Base-by-base conservation (phyloP, 1,140 invertebrate genomes). In the Vollenhovia emeryi region DNA sequence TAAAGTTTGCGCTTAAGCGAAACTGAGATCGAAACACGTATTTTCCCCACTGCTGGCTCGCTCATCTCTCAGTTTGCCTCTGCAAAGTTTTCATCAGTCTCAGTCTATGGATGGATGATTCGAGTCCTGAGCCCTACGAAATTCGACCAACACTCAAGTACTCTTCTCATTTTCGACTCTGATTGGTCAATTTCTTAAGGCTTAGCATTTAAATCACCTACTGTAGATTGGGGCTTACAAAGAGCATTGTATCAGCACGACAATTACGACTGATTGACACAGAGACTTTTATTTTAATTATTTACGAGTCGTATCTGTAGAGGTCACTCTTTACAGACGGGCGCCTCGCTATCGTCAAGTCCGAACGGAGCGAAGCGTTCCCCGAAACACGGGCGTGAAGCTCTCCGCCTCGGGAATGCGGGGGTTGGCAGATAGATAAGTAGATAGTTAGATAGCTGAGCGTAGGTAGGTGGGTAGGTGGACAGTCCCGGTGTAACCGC, bases 401-500 rank as follows among this genome's bases (percentile, higher is more conserved):
- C 9, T 66, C 48, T 80, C 33, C 18, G 43, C n/a, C 74, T 62
- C 75, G 60, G 50, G 36, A 69, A 57, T 43, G 48, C 55, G 66
- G 62, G 50, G 21, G 48, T 55, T 55, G 48, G 69, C 11, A 55
- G 48, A 55, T 55, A 55, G 69, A 33, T 73, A 73, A 36, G 43
- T 66, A 62, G 74, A 62, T 80, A 36, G 64, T 55, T 80, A 71
- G 45, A 79, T 69, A 64, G 60, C 43, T 36, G 36, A 57, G 69
- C n/a, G 18, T 60, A 62, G 74, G n/a, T 55, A 57, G 36, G 15
- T 69, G 71, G 50, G 36, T 71, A 57, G 64, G 76, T 69, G 57
- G 64, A 80, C 69, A 30, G 76, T 52, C 36, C 30, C 52, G 84
- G 68, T 79, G 75, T 69, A 85, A 85, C 62, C 75, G 27, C 74